phyloP scores from a whole-genome alignment of 2,113 vertebrate genomes.

The Pseudopipra pipra region DNA sequence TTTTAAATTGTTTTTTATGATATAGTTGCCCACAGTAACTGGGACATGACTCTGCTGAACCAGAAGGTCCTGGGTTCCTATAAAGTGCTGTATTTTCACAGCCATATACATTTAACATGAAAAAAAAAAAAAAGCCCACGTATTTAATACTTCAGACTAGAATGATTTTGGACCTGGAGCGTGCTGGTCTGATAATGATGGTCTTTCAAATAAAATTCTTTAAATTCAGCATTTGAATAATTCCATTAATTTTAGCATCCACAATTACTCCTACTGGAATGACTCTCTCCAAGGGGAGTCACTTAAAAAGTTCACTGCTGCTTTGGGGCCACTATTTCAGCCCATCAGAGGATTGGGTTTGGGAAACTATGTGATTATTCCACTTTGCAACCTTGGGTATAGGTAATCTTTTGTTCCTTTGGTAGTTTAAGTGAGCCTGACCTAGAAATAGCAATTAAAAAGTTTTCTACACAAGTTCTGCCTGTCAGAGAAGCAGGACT shows the following conservation, averaged over 20 bases:
- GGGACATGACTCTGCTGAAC: neutral
- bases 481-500: constrained; percentile 28
- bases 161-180: neutral
- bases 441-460: constrained; percentile 62
- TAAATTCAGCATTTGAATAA: neutral
- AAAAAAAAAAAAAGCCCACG: neutral
- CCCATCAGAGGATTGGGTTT: neutral
- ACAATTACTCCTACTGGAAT: neutral
- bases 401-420: constrained; percentile 53
- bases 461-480: neutral
- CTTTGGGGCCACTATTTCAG: neutral
- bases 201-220: neutral
- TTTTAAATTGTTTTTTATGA: neutral
- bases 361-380: constrained; percentile 7
- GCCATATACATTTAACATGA: neutral
- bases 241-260: neutral
- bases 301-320: neutral
- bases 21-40: neutral
- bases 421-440: constrained; percentile 30
- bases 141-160: neutral
- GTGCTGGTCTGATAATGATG: neutral
- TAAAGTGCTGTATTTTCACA: neutral
- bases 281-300: neutral
- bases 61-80: neutral
- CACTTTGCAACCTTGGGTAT: neutral